phyloP scores from a whole-genome alignment of 2,113 vertebrate genomes.

The Tachysurus vachellii region DNA sequence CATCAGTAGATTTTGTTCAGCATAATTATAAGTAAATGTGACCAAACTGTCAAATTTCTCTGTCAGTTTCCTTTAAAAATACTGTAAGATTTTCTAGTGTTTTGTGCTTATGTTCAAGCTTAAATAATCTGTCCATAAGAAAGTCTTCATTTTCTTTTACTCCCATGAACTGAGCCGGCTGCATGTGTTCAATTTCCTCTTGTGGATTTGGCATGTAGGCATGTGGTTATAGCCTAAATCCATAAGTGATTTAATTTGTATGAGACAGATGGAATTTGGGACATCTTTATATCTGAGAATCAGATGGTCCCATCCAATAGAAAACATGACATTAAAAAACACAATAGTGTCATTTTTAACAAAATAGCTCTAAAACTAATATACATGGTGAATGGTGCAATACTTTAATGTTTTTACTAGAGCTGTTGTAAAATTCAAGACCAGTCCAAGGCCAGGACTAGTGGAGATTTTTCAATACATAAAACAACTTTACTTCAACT shows the following conservation, averaged over 20 bases:
- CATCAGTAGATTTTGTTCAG: conserved; percentile 61
- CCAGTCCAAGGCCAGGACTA: background rate
- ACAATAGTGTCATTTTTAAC: background rate
- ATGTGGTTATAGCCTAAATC: conserved; percentile 41
- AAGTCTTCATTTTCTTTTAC: conserved; percentile 4
- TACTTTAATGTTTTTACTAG: background rate
- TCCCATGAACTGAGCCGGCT: background rate
- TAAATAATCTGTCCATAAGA: background rate
- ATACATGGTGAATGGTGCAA: background rate
- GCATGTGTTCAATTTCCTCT: conserved; percentile 32
- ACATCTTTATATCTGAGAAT: background rate
- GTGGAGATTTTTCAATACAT: background rate
- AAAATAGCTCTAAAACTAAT: background rate
- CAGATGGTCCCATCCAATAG: background rate
- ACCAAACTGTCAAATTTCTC: background rate
- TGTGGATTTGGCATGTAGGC: conserved; percentile 32
- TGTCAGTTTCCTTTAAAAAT: background rate
- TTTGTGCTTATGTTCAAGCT: background rate
- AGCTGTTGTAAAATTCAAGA: background rate
- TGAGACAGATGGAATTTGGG: conserved; percentile 11
- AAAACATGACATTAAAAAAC: background rate
- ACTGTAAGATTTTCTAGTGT: conserved; percentile 1
- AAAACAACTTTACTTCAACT: background rate
- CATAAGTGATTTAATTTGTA: conserved; percentile 43
- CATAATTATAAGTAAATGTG: background rate